These are phyloP conservation scores for Panopea generosa DNA, from an alignment of 2,888 invertebrate species.

Conservation along the genomic window DNA sequence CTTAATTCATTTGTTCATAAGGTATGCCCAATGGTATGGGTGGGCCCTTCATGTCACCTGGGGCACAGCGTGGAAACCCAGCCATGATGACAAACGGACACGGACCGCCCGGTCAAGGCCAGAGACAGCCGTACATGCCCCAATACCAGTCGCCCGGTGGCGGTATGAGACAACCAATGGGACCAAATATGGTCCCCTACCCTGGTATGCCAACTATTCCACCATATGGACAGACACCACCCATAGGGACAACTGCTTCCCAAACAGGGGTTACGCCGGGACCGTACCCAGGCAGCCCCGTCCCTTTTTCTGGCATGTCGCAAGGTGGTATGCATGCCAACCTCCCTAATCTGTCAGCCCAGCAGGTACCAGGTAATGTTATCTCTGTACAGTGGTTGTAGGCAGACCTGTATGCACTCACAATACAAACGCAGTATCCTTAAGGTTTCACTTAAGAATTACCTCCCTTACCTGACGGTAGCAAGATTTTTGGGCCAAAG, in stretches of 20 bases:
- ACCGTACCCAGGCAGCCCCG: conserved; percentile 53
- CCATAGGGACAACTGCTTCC: conserved; percentile 49
- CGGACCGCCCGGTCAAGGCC: conserved; percentile 33
- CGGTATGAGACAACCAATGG: conserved; percentile 53
- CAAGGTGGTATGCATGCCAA: conserved; percentile 64
- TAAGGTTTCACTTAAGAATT: no score
- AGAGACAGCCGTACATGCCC: conserved; percentile 56
- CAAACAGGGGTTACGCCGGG: conserved; percentile 42
- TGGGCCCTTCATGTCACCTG: conserved; percentile 54
- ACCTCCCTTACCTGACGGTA: no score
- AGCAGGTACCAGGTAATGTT: conserved; percentile 30
- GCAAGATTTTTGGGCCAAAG: no score
- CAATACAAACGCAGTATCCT: no score
- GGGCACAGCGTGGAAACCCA: conserved; percentile 39
- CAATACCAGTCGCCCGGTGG: conserved; percentile 64
- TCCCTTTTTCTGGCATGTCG: conserved; percentile 59
- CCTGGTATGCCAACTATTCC: conserved; percentile 64
- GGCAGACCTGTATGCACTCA: no score
- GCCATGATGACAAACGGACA: conserved; percentile 36
- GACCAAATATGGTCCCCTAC: conserved; percentile 56
- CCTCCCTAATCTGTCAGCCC: conserved; percentile 45
- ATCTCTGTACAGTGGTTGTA: background rate
- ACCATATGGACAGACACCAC: conserved; percentile 61
- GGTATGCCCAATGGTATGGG: conserved; percentile 63
- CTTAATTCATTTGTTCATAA: conserved; percentile 63